phyloP scores from a whole-genome alignment of 2,113 vertebrate species.

The Meles meles region DNA sequence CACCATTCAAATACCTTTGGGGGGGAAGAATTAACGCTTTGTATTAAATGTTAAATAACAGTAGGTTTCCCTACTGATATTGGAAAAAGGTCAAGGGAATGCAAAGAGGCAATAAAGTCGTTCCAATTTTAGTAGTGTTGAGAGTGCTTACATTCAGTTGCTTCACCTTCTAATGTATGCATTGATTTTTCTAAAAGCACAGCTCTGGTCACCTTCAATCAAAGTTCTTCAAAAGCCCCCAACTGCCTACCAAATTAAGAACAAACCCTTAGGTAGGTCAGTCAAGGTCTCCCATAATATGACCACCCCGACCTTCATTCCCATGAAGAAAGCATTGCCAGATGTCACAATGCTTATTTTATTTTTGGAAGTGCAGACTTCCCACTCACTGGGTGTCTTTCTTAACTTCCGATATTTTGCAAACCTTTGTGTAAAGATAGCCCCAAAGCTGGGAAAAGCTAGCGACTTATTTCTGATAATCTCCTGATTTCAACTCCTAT shows the following conservation, averaged over 20 bases:
- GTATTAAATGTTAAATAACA: constrained; percentile 53
- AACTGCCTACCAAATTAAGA: constrained; percentile 50
- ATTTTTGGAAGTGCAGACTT: background rate
- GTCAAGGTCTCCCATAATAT: constrained; percentile 24
- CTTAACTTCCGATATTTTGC: constrained; percentile 6
- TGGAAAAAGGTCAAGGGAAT: constrained; percentile 60
- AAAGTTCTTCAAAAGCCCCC: constrained; percentile 55
- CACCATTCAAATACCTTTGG: constrained; percentile 30
- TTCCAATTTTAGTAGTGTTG: constrained; percentile 36
- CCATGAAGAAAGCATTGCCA: background rate
- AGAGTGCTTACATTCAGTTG: constrained; percentile 34
- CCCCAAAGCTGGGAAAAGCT: background rate
- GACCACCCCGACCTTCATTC: background rate
- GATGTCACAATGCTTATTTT: background rate
- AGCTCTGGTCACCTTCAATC: constrained; percentile 66
- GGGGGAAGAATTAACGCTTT: background rate
- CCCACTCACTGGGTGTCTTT: background rate
- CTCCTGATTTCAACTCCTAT: constrained; percentile 3
- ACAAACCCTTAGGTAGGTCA: constrained; percentile 19
- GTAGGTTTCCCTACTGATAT: constrained; percentile 25
- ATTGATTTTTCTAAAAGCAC: constrained; percentile 76
- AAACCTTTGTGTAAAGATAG: background rate
- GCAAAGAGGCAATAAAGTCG: constrained; percentile 43
- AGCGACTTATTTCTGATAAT: constrained; percentile 40
- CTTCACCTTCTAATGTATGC: constrained; percentile 69